A percentile compares a stretch with the other conserved stretches of the same genome.
Evolutionary conservation across 1,140 invertebrate species (phyloP).

Genomic region (Drosophila burlai): DNA sequence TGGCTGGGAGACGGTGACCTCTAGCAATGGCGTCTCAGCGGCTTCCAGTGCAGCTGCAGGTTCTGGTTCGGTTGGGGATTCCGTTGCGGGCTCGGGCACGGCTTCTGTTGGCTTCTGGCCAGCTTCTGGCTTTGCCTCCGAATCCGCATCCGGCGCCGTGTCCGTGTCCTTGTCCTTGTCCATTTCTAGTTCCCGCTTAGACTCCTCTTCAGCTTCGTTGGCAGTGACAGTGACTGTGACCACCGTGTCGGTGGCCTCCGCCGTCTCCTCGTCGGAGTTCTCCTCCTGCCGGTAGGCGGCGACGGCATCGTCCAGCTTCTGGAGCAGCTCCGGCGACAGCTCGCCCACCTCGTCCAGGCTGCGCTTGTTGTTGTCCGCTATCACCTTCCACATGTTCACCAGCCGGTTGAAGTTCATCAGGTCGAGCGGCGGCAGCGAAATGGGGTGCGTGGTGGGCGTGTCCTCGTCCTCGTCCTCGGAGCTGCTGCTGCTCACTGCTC

Average conservation of each 20-base stretch:
- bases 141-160: not conserved
- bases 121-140: not conserved
- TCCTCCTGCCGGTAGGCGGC: constrained; percentile 10
- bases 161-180: not conserved
- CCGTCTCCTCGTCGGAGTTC: constrained; percentile 7
- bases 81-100: not conserved
- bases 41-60: not conserved
- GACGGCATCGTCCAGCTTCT: constrained; percentile 60
- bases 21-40: constrained; percentile 1
- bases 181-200: not conserved
- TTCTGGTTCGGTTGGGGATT: not conserved
- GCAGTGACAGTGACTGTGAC: constrained; percentile 21
- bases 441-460: not conserved
- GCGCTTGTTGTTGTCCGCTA: constrained; percentile 75
- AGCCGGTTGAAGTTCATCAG: constrained; percentile 67
- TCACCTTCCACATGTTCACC: constrained; percentile 80
- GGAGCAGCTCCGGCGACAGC: constrained; percentile 65
- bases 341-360: constrained; percentile 64
- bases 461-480: constrained; percentile 72
- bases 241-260: constrained; percentile 7
- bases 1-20: constrained; percentile 14
- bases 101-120: not conserved
- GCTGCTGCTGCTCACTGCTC: constrained; percentile 80
- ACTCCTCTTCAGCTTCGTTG: constrained; percentile 5
- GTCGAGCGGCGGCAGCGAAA: constrained; percentile 31